A percentile compares a stretch with the other conserved stretches of the same genome.
phyloP scores from a whole-genome alignment of 2,797 vertebrate species.

The Xiphorhynchus erythropygius region DNA sequence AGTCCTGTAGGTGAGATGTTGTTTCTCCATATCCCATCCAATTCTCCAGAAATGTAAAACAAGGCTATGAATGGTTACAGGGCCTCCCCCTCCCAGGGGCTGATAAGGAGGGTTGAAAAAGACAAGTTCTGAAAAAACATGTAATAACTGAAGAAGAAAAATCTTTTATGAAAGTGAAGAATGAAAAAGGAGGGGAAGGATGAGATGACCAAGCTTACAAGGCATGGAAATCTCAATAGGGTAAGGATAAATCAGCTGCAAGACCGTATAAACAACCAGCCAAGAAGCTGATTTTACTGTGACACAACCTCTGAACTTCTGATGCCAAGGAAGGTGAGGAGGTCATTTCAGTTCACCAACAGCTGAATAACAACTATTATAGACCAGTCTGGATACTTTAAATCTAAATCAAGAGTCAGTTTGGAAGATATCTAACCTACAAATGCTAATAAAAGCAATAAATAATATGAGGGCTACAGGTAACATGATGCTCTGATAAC shows the following conservation, averaged over 20 bases:
- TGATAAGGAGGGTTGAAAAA: background rate
- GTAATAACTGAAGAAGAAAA: background rate
- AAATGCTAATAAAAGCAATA: background rate
- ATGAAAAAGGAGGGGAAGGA: background rate
- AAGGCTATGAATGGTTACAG: background rate
- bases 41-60: background rate
- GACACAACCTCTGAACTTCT: background rate
- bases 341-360: background rate
- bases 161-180: background rate
- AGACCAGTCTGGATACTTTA: background rate
- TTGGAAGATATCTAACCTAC: background rate
- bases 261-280: background rate
- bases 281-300: background rate
- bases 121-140: background rate
- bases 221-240: background rate
- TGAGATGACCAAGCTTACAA: background rate
- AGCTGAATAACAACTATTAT: background rate
- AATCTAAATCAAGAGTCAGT: background rate
- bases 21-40: background rate
- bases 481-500: background rate
- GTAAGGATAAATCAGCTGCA: background rate
- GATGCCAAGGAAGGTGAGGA: background rate
- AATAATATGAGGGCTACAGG: background rate
- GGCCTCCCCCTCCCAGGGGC: rapidly evolving
- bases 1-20: background rate